phyloP scores from a whole-genome alignment of 2,797 vertebrate genomes.

The Kryptopterus vitreolus region DNA sequence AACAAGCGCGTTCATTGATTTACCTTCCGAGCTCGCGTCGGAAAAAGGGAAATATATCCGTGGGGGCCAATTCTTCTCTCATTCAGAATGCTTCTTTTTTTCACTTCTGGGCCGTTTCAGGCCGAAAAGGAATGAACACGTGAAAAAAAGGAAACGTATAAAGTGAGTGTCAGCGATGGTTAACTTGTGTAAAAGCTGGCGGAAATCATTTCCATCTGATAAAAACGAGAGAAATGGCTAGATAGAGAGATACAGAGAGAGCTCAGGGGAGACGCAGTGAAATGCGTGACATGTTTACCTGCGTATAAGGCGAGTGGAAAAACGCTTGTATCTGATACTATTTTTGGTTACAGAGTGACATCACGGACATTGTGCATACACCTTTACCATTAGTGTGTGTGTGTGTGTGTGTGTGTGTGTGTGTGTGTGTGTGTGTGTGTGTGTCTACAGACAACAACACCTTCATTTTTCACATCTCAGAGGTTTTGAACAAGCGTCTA shows the following conservation, averaged over 20 bases:
- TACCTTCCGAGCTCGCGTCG: background rate
- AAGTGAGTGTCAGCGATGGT: background rate
- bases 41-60: background rate
- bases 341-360: background rate
- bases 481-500: background rate
- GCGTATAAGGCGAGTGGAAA: constrained; percentile 9
- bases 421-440: background rate
- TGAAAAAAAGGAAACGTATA: background rate
- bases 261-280: background rate
- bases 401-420: background rate
- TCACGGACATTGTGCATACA: background rate
- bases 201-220: constrained; percentile 19
- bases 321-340: constrained; percentile 19
- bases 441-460: background rate
- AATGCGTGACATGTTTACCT: background rate
- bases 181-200: constrained; percentile 2
- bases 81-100: background rate
- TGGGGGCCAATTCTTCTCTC: background rate
- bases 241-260: constrained; percentile 6
- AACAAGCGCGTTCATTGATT: background rate
- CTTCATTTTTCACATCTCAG: constrained; percentile 6
- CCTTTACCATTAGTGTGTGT: background rate
- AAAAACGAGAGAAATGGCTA: background rate
- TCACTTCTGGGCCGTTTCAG: background rate
- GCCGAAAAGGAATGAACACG: no score